phyloP scores from a whole-genome alignment of 2,797 vertebrate genomes.

The Sebastes cheni region DNA sequence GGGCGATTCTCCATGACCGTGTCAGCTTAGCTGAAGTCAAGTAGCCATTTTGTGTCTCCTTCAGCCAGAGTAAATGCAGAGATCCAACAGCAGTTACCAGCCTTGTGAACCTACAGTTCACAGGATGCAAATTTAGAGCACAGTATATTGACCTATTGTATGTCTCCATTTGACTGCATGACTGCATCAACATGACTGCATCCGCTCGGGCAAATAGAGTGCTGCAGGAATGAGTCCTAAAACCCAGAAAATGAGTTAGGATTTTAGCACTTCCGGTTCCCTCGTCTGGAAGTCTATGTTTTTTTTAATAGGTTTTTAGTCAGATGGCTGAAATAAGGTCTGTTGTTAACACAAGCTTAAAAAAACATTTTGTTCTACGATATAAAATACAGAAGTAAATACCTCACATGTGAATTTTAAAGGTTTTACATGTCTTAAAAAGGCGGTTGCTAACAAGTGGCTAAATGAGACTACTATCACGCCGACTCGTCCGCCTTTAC shows the following conservation, averaged over 20 bases:
- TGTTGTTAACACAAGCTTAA: too few species aligned
- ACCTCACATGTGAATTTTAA: too few species aligned
- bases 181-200: not conserved
- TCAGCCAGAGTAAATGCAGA: not conserved
- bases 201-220: not conserved
- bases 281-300: too few species aligned
- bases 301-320: too few species aligned
- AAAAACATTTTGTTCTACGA: not conserved
- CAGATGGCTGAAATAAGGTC: too few species aligned
- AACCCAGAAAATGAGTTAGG: too few species aligned
- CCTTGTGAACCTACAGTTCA: not conserved
- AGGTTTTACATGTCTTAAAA: too few species aligned
- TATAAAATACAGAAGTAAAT: rapidly evolving
- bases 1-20: not conserved
- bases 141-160: not conserved
- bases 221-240: too few species aligned
- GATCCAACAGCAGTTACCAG: not conserved
- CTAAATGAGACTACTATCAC: too few species aligned
- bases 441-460: too few species aligned
- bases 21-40: not conserved
- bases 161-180: not conserved
- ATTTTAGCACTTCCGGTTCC: too few species aligned
- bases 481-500: too few species aligned
- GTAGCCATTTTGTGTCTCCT: slow-evolving; percentile 20
- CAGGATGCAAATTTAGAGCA: not conserved